Evolutionary conservation across 2,113 vertebrate genomes (phyloP), one percentile per base, ranked within the genome.

Genomic region (Uria lomvia): DNA sequence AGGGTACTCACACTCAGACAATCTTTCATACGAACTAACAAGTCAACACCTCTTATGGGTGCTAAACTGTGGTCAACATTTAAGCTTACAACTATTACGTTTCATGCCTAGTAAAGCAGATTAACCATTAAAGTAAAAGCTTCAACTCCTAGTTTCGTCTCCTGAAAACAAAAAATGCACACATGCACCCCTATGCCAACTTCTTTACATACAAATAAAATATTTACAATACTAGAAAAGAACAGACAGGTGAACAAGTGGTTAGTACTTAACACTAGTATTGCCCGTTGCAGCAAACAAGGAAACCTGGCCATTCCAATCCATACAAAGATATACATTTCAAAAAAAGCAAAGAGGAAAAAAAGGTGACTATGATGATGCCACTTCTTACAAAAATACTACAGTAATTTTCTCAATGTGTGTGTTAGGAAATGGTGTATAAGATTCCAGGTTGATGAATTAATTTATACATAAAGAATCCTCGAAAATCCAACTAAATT

Each of bases 111-210:
- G 6, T 67, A 66, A 53, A 87, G 50, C 27, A 70, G 32, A 77
- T 74, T 11, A 74, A 58, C 5, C 24, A 71, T 21, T 52, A 16
- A 65, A 43, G 21, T 52, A 59, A 79, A 60, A 81, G 43, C 47
- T 72, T 73, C 34, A 94, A 67, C 9, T 75, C 32, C 26, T 19
- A 4, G 47, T n/a, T 76, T 55, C 9, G 26, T 45, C 20, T n/a
- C 36, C 9, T 26, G 9, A 38, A 58, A 34, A 9, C 3, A 11
- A 17, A 34, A 32, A 50, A 45, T 3, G 27, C 15, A 22, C 9
- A 8, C 8, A 8, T 9, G 29, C 8, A 36, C 1, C 19, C 23
- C 18, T 15, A 0, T 0, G 8, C 5, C 26, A 13, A 14, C 3
- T 8, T 55, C 24, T 72, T 52, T 6, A 68, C 19, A 16, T 40